A percentile compares a stretch with the other conserved stretches of the same genome.
phyloP scores from a whole-genome alignment of 2,888 invertebrate species.

The Corbicula japonica region DNA sequence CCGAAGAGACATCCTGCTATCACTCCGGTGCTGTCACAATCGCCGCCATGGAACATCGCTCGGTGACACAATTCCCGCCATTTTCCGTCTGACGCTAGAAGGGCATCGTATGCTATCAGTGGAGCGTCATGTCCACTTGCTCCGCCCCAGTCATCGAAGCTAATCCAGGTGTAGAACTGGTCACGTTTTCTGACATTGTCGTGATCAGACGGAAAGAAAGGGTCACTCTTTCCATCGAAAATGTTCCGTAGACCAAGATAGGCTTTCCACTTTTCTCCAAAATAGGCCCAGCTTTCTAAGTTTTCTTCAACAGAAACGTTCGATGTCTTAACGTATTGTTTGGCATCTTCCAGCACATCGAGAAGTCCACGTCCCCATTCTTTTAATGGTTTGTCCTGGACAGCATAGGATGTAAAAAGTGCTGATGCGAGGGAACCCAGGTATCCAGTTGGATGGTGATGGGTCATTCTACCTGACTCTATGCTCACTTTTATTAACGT shows the following conservation, averaged over 20 bases:
- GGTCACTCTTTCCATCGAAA: conserved; percentile 72
- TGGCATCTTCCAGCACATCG: conserved; percentile 71
- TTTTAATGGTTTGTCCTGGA: conserved; percentile 80
- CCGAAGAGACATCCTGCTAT: conserved; percentile 85
- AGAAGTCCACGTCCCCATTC: conserved; percentile 82
- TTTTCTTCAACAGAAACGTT: conserved; percentile 79
- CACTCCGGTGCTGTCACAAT: conserved; percentile 85
- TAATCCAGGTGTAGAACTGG: conserved; percentile 80
- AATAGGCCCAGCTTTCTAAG: conserved; percentile 79
- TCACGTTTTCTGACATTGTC: conserved; percentile 82
- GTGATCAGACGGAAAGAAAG: conserved; percentile 78
- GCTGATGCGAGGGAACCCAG: conserved; percentile 84
- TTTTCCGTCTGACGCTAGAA: conserved; percentile 75
- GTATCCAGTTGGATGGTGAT: conserved; percentile 85
- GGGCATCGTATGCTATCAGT: conserved; percentile 86
- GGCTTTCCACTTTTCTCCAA: conserved; percentile 77
- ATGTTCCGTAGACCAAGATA: conserved; percentile 79
- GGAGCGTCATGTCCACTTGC: conserved; percentile 85
- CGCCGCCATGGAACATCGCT: conserved; percentile 84
- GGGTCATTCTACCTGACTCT: conserved; percentile 86
- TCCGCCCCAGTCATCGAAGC: conserved; percentile 85
- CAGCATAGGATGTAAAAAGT: conserved; percentile 83
- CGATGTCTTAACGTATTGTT: conserved; percentile 75
- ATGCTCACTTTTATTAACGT: conserved; percentile 83
- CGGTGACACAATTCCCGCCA: conserved; percentile 83